Percentiles rank a stretch among this genome's conserved stretches.
phyloP scores from a whole-genome alignment of 2,888 invertebrate genomes.

The Clivina fossor region DNA sequence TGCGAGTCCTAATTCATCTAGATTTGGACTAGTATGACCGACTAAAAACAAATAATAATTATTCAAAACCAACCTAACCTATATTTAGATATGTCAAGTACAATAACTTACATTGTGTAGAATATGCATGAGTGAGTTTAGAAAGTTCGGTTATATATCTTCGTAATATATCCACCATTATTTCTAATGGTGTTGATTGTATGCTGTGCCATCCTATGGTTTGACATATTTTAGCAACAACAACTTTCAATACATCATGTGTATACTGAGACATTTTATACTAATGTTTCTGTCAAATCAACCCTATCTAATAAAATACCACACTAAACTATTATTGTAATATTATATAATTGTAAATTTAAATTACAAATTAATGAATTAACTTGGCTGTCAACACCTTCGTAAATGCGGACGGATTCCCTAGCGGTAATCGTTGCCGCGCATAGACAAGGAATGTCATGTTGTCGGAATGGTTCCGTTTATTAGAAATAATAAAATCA shows the following conservation, averaged over 20 bases:
- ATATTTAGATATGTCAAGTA: too few relatives aligned
- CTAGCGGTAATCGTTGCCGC: too few relatives aligned
- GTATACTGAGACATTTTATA: slow-evolving; percentile 57
- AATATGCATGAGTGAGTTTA: slow-evolving; percentile 76
- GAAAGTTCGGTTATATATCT: slow-evolving; percentile 79
- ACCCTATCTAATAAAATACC: too few relatives aligned
- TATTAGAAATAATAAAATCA: too few relatives aligned
- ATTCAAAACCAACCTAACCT: slow-evolving; percentile 16
- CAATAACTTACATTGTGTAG: slow-evolving; percentile 79
- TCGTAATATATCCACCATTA: slow-evolving; percentile 83
- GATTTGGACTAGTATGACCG: slow-evolving; percentile 80
- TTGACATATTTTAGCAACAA: slow-evolving; percentile 90
- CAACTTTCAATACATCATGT: slow-evolving; percentile 75
- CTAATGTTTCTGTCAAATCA: too few relatives aligned
- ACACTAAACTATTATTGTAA: too few relatives aligned
- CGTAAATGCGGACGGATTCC: too few relatives aligned
- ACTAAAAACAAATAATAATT: slow-evolving; percentile 61
- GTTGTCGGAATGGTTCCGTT: too few relatives aligned
- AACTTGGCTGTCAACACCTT: too few relatives aligned
- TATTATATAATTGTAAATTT: too few relatives aligned
- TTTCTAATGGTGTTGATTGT: slow-evolving; percentile 83
- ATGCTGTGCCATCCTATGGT: slow-evolving; percentile 92
- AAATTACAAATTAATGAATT: too few relatives aligned
- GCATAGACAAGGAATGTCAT: too few relatives aligned
- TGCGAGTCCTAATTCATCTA: slow-evolving; percentile 84